Base-by-base conservation (phyloP, 2,113 vertebrate genomes). In the Amazona vittata region DNA sequence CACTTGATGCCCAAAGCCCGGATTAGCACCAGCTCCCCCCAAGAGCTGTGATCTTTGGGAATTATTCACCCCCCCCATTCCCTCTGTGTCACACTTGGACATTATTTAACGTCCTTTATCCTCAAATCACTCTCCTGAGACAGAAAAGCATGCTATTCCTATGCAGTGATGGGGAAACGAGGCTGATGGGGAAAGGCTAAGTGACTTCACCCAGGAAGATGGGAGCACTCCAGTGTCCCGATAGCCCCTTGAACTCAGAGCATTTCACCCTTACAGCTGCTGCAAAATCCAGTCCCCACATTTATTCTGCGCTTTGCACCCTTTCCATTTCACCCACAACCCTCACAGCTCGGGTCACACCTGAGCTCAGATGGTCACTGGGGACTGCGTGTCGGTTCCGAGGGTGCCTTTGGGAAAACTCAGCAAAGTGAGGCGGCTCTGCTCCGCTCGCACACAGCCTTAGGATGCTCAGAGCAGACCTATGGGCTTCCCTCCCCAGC, bases 191-290 rank as follows among this genome's bases (percentile, higher is more conserved):
- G 67, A 78, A 68, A 46, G 37, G 44, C 31, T 60, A 44, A 78
- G 49, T 11, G 21, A 43, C 44, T 47, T 55, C 43, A 26, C 13
- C 33, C 39, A 35, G 53, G 39, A 44, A 50, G 46, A 9, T 16
- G 14, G 9, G 25, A 10, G 9, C 35, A 20, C 2, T 0, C 15
- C 31, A 28, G 7, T 6, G 47, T 31, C 68, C 57, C 0, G 0
- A 33, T 22, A 68, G 63, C 47, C 49, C 26, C 50, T n/a, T 6
- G 18, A 84, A 46, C 9, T 8, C 52, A 1, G 7, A 52, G 26
- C 21, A 26, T 65, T 59, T 74, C 26, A 22, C 20, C 31, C 63
- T 33, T 11, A 6, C 24, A 71, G 77, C 50, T 75, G 33, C 22
- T 9, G 2, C 1, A 24, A 68, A 84, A 85, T 10, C 65, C 33